Percentiles rank a stretch among this genome's conserved stretches.
Evolutionary conservation across 1,140 invertebrate genomes (phyloP).

Genomic region (Euura saliciscinereae): DNA sequence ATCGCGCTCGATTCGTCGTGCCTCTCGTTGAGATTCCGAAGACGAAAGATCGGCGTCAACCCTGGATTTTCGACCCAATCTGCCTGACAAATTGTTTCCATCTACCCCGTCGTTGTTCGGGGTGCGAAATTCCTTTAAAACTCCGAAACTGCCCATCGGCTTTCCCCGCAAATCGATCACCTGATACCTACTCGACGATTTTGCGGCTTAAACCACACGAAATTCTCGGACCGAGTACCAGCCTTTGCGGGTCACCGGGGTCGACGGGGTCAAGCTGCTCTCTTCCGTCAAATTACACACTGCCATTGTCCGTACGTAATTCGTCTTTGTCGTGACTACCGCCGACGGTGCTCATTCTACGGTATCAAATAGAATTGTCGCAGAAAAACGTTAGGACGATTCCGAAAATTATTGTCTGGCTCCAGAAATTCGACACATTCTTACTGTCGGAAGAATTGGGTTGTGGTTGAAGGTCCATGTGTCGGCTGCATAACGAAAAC

Average conservation of each 20-base stretch:
- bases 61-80: background rate
- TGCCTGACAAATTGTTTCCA: conserved; percentile 3
- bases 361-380: too few species aligned
- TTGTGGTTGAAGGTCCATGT: too few species aligned
- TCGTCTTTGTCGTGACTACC: background rate
- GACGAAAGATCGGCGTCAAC: background rate
- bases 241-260: conserved; percentile 4
- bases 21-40: too few species aligned
- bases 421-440: too few species aligned
- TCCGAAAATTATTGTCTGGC: too few species aligned
- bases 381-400: too few species aligned
- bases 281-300: conserved; percentile 7
- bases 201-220: background rate
- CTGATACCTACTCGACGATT: background rate
- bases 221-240: background rate
- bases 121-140: conserved; percentile 13
- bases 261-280: background rate
- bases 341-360: background rate
- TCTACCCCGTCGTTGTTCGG: background rate
- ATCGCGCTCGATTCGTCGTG: too few species aligned
- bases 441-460: too few species aligned
- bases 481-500: too few species aligned
- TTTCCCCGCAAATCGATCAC: conserved; percentile 1
- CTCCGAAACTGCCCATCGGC: conserved; percentile 7
- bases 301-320: conserved; percentile 1